Conservation (phyloP, 1,140 invertebrate species). For the Caenorhabditis inopinata region DNA sequence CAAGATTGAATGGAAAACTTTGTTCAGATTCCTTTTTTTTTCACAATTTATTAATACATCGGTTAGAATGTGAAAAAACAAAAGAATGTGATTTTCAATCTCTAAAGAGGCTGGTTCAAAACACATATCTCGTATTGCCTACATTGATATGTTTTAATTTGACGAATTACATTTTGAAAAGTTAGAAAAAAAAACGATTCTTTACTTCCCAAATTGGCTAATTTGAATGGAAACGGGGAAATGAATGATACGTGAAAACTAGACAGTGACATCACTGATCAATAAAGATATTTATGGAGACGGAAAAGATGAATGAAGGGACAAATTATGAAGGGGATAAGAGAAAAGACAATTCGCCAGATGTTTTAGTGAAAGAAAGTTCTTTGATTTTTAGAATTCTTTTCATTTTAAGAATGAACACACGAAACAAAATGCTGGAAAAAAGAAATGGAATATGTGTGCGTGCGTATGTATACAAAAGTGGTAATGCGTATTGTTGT, state of each 20-base stretch:
- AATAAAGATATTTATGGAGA: background rate
- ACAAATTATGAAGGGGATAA: background rate
- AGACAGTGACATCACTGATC: background rate
- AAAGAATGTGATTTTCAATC: too few species aligned
- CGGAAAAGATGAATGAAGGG: background rate
- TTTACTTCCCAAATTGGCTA: background rate
- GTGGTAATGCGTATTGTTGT: conserved; percentile 25
- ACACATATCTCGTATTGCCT: too few species aligned
- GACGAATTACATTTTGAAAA: background rate
- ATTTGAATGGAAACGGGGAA: background rate
- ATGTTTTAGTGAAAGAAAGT: background rate
- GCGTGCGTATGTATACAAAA: background rate
- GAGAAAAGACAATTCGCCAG: background rate
- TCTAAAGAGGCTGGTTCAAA: too few species aligned
- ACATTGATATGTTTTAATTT: background rate
- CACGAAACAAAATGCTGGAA: background rate
- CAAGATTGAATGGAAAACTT: too few species aligned
- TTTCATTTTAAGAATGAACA: background rate
- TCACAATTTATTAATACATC: too few species aligned
- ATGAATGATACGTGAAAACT: background rate
- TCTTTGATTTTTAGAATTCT: background rate
- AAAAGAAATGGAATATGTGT: background rate
- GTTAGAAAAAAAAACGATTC: too few species aligned
- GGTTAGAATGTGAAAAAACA: too few species aligned
- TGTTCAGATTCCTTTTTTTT: too few species aligned